Percentiles rank a stretch among this genome's conserved stretches.
phyloP scores from a whole-genome alignment of 2,113 vertebrate species.

The Sceloporus undulatus region DNA sequence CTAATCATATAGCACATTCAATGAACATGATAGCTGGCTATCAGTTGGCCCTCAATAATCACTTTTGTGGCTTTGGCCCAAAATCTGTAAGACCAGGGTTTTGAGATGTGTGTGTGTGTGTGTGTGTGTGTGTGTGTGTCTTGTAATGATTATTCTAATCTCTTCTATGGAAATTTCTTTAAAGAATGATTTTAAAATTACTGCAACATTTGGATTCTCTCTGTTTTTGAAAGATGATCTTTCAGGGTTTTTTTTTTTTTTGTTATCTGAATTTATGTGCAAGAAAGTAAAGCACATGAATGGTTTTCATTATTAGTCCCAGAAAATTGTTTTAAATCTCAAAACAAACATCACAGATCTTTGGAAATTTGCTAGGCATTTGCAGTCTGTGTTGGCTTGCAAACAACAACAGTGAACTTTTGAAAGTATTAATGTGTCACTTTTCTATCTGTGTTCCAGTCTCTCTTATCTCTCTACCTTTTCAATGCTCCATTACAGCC shows the following conservation, averaged over 20 bases:
- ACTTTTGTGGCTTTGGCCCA: neutral
- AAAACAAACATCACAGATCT: constrained; percentile 8
- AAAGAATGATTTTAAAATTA: constrained; percentile 23
- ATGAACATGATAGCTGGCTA: neutral
- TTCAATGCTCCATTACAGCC: neutral
- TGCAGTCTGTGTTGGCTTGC: neutral
- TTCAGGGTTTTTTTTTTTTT: neutral
- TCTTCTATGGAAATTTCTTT: neutral
- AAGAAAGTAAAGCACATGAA: neutral
- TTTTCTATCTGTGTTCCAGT: neutral
- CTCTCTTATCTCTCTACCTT: neutral
- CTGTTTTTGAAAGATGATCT: neutral
- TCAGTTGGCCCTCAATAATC: no score
- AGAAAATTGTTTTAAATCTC: constrained; percentile 16
- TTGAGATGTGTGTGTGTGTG: neutral
- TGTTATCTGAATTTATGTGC: neutral
- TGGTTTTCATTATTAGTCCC: constrained; percentile 34
- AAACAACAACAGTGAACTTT: constrained; percentile 17
- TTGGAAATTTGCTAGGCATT: neutral
- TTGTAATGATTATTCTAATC: neutral
- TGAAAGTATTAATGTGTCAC: neutral
- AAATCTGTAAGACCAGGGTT: neutral
- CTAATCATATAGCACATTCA: neutral
- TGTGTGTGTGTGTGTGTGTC: no score
- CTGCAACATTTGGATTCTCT: neutral